Percentiles rank a stretch among this genome's conserved stretches.
Conservation (phyloP, 1,140 invertebrate species). For the Aleiodes sp. region DNA sequence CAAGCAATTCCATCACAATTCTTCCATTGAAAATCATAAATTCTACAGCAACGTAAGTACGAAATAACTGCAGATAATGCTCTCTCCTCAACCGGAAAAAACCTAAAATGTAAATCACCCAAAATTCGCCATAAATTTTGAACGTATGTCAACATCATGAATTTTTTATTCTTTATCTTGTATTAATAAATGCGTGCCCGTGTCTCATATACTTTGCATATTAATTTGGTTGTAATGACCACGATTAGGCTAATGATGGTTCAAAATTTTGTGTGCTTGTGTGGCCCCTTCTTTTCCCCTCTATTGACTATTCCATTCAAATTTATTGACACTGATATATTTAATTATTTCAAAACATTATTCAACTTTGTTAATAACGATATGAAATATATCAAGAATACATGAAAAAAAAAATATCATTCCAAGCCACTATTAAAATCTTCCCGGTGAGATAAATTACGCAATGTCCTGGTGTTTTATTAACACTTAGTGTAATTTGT, state of each 20-base stretch:
- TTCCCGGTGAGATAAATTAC: slow-evolving; percentile 5
- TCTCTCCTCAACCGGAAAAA: too few relatives aligned
- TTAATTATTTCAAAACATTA: background rate
- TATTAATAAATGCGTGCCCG: slow-evolving; percentile 52
- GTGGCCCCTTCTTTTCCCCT: too few relatives aligned
- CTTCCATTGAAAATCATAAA: too few relatives aligned
- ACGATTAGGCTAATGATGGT: slow-evolving; percentile 55
- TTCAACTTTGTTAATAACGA: background rate
- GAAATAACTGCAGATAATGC: too few relatives aligned
- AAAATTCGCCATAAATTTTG: background rate
- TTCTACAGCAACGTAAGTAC: too few relatives aligned
- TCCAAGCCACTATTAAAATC: background rate
- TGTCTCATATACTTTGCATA: slow-evolving; percentile 54
- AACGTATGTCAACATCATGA: too few relatives aligned
- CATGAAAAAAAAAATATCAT: too few relatives aligned
- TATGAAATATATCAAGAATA: slow-evolving; percentile 6
- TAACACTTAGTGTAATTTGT: background rate
- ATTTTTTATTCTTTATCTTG: slow-evolving; percentile 44
- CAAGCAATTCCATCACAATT: too few relatives aligned
- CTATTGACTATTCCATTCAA: too few relatives aligned
- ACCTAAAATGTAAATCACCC: too few relatives aligned
- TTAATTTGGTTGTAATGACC: slow-evolving; percentile 59
- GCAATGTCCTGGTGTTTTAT: slow-evolving; percentile 9
- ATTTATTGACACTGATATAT: slow-evolving; percentile 19
- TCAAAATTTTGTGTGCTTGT: slow-evolving; percentile 42